Percentiles rank a stretch among this genome's conserved stretches.
Evolutionary conservation across 2,888 invertebrate species (phyloP).

Genomic region (Monopis laevigella): DNA sequence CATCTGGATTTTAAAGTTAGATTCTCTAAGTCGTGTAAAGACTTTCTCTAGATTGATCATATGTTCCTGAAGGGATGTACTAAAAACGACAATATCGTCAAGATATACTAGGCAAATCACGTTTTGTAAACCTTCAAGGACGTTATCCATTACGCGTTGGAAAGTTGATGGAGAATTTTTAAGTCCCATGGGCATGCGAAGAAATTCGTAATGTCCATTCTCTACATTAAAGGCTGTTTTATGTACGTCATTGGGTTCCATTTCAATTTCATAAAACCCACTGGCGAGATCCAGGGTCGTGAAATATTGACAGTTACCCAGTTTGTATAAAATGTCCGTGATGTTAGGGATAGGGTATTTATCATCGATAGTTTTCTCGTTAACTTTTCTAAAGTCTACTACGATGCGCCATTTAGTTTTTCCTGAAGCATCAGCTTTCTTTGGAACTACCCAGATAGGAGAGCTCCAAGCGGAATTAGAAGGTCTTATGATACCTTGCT

Average conservation of each 20-base stretch:
- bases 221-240: slow-evolving; percentile 29
- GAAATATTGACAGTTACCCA: slow-evolving; percentile 18
- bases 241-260: slow-evolving; percentile 20
- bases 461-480: slow-evolving; percentile 14
- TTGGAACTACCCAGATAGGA: slow-evolving; percentile 18
- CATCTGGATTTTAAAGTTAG: slow-evolving; percentile 18
- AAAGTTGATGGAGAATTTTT: slow-evolving; percentile 28
- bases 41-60: slow-evolving; percentile 21
- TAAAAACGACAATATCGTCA: slow-evolving; percentile 25
- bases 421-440: slow-evolving; percentile 13
- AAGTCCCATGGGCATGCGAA: slow-evolving; percentile 28
- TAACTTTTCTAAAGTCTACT: slow-evolving; percentile 21
- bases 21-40: slow-evolving; percentile 21
- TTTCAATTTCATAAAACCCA: slow-evolving; percentile 22
- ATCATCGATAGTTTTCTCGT: slow-evolving; percentile 15
- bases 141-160: slow-evolving; percentile 28
- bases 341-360: slow-evolving; percentile 16
- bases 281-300: slow-evolving; percentile 24
- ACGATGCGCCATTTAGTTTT: slow-evolving; percentile 23
- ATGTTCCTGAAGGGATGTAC: slow-evolving; percentile 22
- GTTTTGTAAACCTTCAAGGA: slow-evolving; percentile 25
- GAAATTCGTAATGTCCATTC: slow-evolving; percentile 27
- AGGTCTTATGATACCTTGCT: slow-evolving; percentile 13
- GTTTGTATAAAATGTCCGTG: slow-evolving; percentile 24
- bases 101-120: slow-evolving; percentile 21